phyloP scores from a whole-genome alignment of 2,797 vertebrate genomes.

The Phoeniculus purpureus region DNA sequence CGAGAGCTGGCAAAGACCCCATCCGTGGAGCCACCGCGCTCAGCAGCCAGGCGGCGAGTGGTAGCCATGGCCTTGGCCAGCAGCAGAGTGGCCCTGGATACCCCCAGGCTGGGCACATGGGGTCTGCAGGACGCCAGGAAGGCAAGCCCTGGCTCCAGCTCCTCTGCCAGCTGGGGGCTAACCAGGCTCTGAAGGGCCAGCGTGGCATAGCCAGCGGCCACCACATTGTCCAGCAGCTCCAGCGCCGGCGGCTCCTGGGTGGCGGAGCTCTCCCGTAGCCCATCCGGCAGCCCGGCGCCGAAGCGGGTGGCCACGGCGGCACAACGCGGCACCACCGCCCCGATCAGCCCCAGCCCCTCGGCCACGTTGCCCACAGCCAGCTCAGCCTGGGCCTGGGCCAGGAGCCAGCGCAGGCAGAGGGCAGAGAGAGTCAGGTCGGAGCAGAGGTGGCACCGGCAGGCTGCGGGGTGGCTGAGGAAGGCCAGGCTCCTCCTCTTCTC shows the following conservation, averaged over 20 bases:
- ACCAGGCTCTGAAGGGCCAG: conserved; percentile 77
- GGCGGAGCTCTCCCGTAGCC: not conserved
- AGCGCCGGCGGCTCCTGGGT: not conserved
- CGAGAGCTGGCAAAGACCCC: conserved; percentile 80
- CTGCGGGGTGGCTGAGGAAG: conserved; percentile 79
- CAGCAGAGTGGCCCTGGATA: conserved; percentile 81
- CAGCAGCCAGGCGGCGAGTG: conserved; percentile 72
- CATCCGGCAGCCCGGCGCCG: not conserved
- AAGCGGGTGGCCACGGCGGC: conserved; percentile 50
- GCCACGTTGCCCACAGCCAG: conserved; percentile 42
- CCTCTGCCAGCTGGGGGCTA: conserved; percentile 16
- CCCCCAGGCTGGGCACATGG: conserved; percentile 69
- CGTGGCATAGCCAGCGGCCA: conserved; percentile 79
- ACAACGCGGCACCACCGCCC: conserved; percentile 75
- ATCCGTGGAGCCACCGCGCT: conserved; percentile 65
- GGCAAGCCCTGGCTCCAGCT: conserved; percentile 73
- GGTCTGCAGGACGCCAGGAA: conserved; percentile 73
- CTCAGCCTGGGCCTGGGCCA: conserved; percentile 74
- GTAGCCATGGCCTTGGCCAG: conserved; percentile 79
- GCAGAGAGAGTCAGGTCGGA: conserved; percentile 81
- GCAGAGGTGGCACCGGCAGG: conserved; percentile 86
- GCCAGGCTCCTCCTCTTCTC: conserved; percentile 71
- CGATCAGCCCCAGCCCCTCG: conserved; percentile 74
- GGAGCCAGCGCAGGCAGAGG: conserved; percentile 84
- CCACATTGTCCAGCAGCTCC: conserved; percentile 78